phyloP scores from a whole-genome alignment of 2,797 vertebrate genomes.

The Sciurus vulgaris region DNA sequence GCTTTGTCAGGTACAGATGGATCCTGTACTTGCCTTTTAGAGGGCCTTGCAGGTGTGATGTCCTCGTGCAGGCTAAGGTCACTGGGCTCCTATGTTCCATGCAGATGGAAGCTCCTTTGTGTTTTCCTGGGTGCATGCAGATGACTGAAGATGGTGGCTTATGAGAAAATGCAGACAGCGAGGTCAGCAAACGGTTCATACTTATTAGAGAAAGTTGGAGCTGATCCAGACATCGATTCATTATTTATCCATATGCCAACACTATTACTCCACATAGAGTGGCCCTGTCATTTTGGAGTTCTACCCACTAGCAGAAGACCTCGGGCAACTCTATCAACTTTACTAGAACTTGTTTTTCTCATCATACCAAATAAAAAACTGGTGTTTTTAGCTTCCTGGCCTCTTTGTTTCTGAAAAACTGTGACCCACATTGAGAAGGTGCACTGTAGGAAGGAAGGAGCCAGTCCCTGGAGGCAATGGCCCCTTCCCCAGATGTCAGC shows the following conservation, averaged over 20 bases:
- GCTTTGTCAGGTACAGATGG: constrained; percentile 24
- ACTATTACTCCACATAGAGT: accelerated
- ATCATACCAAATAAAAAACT: background rate
- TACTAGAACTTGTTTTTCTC: background rate
- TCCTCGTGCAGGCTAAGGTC: background rate
- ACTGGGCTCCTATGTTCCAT: background rate
- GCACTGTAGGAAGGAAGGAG: background rate
- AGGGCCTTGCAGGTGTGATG: background rate
- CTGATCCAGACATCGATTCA: background rate
- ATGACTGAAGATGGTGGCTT: background rate
- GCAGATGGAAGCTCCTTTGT: accelerated
- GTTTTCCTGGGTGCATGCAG: background rate
- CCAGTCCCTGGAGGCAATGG: background rate
- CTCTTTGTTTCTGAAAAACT: background rate
- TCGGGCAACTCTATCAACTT: background rate
- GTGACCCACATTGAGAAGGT: background rate
- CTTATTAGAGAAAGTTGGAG: background rate
- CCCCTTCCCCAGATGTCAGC: background rate
- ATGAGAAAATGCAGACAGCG: background rate
- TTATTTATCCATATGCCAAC: too few species aligned
- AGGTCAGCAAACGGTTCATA: background rate
- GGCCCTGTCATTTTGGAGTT: background rate
- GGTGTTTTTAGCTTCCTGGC: background rate
- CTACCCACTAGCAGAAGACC: background rate
- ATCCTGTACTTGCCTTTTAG: background rate